Evolutionary conservation across 1,140 invertebrate species (phyloP).

Genomic region (Leptinotarsa lineolata): DNA sequence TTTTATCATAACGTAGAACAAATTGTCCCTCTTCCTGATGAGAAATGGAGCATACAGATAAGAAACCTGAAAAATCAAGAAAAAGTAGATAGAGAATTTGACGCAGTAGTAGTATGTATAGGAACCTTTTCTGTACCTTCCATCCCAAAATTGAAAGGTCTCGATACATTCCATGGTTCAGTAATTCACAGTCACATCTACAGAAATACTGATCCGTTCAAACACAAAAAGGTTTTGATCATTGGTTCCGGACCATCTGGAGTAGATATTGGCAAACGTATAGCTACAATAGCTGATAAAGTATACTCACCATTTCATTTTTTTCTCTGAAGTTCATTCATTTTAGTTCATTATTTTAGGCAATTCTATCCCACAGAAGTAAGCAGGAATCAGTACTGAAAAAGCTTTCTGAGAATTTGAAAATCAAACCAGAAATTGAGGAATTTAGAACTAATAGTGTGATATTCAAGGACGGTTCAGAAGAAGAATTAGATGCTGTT

Average conservation of each 20-base stretch:
- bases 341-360: too few relatives aligned
- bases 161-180: conserved; percentile 63
- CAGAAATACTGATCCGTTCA: conserved; percentile 62
- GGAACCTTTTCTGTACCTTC: conserved; percentile 71
- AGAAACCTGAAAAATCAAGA: conserved; percentile 55
- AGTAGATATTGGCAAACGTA: conserved; percentile 62
- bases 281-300: conserved; percentile 36
- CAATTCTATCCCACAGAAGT: too few relatives aligned
- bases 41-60: conserved; percentile 55
- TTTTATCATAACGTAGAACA: conserved; percentile 48
- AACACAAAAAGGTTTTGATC: conserved; percentile 64
- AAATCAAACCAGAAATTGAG: conserved; percentile 59
- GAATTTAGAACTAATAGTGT: conserved; percentile 60
- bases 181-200: conserved; percentile 72
- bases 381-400: too few relatives aligned
- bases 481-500: conserved; percentile 68
- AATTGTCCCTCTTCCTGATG: conserved; percentile 44
- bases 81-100: conserved; percentile 55
- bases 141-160: conserved; percentile 63
- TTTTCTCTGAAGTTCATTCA: too few relatives aligned
- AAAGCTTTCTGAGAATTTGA: too few relatives aligned
- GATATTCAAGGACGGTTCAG: conserved; percentile 65
- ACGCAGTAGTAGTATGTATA: conserved; percentile 69
- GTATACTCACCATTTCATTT: conserved; percentile 24
- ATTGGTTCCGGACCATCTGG: conserved; percentile 72